Percentiles rank a stretch among this genome's conserved stretches.
Conservation (phyloP, 2,113 vertebrate species). For the Laticauda colubrina region DNA sequence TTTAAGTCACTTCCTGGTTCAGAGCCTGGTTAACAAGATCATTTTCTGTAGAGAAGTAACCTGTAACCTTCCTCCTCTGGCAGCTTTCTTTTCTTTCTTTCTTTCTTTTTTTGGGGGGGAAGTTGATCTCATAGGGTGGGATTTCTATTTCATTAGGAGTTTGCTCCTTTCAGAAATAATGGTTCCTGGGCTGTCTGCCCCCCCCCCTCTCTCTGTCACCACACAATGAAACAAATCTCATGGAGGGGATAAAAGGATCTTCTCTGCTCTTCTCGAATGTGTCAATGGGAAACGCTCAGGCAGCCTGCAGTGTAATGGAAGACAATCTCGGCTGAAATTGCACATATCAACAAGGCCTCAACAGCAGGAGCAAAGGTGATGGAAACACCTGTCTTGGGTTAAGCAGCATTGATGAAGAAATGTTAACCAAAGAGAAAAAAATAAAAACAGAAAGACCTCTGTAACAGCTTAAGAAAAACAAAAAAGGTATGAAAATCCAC, state of each 20-base stretch:
- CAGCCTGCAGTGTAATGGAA: background rate
- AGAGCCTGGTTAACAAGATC: background rate
- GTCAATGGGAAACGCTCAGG: background rate
- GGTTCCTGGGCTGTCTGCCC: background rate
- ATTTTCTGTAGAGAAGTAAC: background rate
- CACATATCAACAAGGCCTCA: background rate
- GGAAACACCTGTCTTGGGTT: background rate
- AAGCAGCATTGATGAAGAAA: background rate
- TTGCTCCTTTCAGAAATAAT: background rate
- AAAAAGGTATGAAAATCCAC: background rate
- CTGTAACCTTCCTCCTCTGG: too few relatives aligned
- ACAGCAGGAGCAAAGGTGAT: background rate
- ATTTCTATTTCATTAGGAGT: background rate
- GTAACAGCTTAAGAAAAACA: background rate
- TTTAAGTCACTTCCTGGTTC: background rate
- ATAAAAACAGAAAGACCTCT: background rate
- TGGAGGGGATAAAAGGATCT: background rate
- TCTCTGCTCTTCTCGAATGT: background rate
- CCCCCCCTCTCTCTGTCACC: background rate
- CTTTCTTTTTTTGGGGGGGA: background rate
- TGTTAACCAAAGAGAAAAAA: background rate
- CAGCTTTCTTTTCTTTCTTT: background rate
- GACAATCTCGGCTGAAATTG: background rate
- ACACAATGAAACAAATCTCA: background rate
- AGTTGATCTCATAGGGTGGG: constrained; percentile 1